Evolutionary conservation across 2,888 invertebrate species (phyloP), one percentile per base, ranked within the genome.

Genomic region (Leucophenga montana): DNA sequence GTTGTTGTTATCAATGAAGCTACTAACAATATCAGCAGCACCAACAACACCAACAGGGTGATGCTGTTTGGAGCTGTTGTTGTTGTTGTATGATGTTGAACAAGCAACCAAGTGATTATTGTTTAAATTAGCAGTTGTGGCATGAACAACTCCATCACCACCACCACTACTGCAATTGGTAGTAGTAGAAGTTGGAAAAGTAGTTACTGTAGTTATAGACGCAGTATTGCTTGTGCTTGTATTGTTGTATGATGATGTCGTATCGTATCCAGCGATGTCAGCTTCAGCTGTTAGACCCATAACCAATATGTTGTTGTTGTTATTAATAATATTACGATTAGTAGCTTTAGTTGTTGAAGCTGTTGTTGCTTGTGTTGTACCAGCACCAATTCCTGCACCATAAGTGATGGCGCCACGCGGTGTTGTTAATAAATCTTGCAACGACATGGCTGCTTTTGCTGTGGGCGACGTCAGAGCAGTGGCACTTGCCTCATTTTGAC

Each of bases 401-500:
- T 65, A 20, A 74, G 59, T 68, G 71, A 65, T 72, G 59, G 57
- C 33, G 66, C 73, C 73, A 57, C 85, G 80, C 66, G 87, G 86
- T 78, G 86, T 85, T 27, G 85, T 86, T 69, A 86, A 78, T 80
- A 86, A 80, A 78, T 85, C 85, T 74, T 86, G 86, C 68, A 86
- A 75, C 18, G 86, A 87, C 77, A 81, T 74, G 27, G 74, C 68
- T 67, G 73, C 72, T 59, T 70, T 62, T 50, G 75, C 71, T 70
- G 62, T 83, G 71, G 86, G 86, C 85, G 86, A 86, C 85, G 85
- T 84, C 85, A 78, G 82, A 81, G 79, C 82, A 80, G 85, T 84
- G 86, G 87, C 87, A 87, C 87, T 91, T 91, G 91, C 91, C 90
- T 91, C 91, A 85, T 90, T 86, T 79, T 85, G 86, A 86, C 84